These are phyloP conservation scores for Octomys mimax DNA, from an alignment of 2,797 vertebrate genomes.

Conservation along the genomic window DNA sequence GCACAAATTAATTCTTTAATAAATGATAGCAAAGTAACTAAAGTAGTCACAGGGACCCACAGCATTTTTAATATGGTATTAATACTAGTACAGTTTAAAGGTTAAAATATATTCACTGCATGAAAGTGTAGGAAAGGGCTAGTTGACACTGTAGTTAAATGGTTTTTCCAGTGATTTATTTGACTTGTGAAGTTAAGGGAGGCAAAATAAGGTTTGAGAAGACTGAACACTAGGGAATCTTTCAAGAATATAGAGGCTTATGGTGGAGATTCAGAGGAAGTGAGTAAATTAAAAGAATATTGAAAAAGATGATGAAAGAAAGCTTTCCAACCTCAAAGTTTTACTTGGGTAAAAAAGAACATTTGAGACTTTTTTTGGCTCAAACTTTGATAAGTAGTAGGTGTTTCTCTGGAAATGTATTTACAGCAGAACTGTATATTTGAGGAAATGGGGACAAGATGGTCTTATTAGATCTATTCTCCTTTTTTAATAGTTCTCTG, in stretches of 20 bases:
- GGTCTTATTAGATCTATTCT: constrained; percentile 46
- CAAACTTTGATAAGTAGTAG: constrained; percentile 63
- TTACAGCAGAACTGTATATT: constrained; percentile 28
- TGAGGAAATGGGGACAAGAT: constrained; percentile 46
- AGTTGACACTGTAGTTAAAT: background rate
- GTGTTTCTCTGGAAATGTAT: constrained; percentile 68
- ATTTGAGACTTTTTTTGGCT: constrained; percentile 71
- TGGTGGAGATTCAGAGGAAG: constrained; percentile 26
- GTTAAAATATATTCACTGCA: background rate
- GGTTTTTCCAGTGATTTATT: background rate
- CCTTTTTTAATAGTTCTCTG: background rate
- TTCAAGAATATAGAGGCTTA: background rate
- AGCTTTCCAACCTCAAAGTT: constrained; percentile 72
- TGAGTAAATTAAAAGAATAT: constrained; percentile 65
- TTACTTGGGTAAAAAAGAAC: constrained; percentile 43
- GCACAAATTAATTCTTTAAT: background rate
- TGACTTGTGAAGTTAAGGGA: background rate
- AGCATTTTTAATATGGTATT: background rate
- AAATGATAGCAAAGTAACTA: background rate
- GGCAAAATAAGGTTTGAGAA: constrained; percentile 24
- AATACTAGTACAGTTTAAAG: background rate
- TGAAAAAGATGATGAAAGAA: constrained; percentile 67
- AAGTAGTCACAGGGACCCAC: background rate
- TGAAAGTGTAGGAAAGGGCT: background rate
- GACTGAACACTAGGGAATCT: background rate